These are phyloP conservation scores for Heliothis peltigera DNA, from an alignment of 2,888 invertebrate species.

Conservation along the genomic window DNA sequence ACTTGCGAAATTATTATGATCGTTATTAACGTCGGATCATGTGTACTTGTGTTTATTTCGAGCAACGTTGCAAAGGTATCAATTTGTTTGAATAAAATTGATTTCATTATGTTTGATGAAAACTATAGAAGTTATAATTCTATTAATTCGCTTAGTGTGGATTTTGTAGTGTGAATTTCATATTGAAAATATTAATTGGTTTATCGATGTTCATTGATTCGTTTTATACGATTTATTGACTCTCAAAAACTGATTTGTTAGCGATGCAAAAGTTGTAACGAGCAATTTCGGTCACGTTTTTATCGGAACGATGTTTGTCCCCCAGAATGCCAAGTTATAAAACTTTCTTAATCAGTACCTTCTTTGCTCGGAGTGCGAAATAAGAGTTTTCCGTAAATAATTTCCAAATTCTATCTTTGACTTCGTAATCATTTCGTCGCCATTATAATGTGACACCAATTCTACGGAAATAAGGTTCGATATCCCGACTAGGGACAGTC, in stretches of 20 bases:
- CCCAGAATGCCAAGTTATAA: slow-evolving; percentile 80
- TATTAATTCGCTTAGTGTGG: neutral
- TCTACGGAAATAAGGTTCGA: slow-evolving; percentile 73
- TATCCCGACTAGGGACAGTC: slow-evolving; percentile 68
- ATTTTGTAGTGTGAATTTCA: neutral
- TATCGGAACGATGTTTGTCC: slow-evolving; percentile 77
- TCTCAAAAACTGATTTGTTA: slow-evolving; percentile 60
- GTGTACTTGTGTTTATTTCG: slow-evolving; percentile 1
- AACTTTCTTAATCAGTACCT: slow-evolving; percentile 86
- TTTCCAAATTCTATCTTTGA: slow-evolving; percentile 87
- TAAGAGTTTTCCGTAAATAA: slow-evolving; percentile 85
- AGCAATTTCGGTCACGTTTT: slow-evolving; percentile 76
- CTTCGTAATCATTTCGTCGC: slow-evolving; percentile 75
- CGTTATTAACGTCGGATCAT: slow-evolving; percentile 9
- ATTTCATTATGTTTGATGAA: neutral
- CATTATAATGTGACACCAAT: slow-evolving; percentile 71
- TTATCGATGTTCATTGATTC: slow-evolving; percentile 16
- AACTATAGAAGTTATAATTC: neutral
- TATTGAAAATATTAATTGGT: neutral
- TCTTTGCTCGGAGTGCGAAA: slow-evolving; percentile 80
- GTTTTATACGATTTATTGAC: slow-evolving; percentile 43
- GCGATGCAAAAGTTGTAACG: slow-evolving; percentile 67
- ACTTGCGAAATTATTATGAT: slow-evolving; percentile 11
- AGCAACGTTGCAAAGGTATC: neutral
- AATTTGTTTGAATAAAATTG: neutral